A percentile compares a stretch with the other conserved stretches of the same genome.
Conservation (phyloP, 2,113 vertebrate species). For the Ellobius talpinus region DNA sequence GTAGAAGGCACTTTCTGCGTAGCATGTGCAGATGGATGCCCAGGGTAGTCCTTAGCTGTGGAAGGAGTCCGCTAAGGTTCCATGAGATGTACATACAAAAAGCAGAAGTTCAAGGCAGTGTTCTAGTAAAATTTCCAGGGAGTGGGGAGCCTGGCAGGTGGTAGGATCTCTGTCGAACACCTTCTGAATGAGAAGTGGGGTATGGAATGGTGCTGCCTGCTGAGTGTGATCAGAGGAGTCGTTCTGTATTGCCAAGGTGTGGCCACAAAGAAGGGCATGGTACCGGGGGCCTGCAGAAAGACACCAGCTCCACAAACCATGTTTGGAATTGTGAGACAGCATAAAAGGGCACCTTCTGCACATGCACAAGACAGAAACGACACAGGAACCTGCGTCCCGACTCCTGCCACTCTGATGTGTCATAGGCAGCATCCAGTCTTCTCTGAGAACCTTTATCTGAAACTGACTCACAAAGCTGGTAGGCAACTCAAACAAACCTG, state of each 20-base stretch:
- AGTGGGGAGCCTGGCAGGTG: background rate
- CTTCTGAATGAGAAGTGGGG: slow-evolving; percentile 12
- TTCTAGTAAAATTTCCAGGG: background rate
- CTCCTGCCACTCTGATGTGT: background rate
- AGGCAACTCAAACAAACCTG: background rate
- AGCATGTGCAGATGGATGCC: background rate
- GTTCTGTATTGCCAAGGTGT: background rate
- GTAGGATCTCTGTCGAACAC: background rate
- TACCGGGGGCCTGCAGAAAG: background rate
- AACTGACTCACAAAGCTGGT: background rate
- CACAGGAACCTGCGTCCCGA: rapidly evolving
- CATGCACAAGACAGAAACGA: background rate
- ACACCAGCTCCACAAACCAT: background rate
- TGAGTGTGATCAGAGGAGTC: background rate
- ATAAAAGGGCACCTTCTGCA: background rate
- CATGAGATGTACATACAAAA: background rate
- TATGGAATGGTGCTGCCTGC: background rate
- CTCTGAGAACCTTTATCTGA: background rate
- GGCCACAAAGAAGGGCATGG: background rate
- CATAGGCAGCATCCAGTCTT: background rate
- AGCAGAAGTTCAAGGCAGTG: slow-evolving; percentile 15
- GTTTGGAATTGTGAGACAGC: background rate
- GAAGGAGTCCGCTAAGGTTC: background rate
- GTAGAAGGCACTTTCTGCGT: background rate
- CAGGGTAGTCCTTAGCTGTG: background rate